Evolutionary conservation across 2,797 vertebrate species (phyloP).

Genomic region (Sparus aurata): DNA sequence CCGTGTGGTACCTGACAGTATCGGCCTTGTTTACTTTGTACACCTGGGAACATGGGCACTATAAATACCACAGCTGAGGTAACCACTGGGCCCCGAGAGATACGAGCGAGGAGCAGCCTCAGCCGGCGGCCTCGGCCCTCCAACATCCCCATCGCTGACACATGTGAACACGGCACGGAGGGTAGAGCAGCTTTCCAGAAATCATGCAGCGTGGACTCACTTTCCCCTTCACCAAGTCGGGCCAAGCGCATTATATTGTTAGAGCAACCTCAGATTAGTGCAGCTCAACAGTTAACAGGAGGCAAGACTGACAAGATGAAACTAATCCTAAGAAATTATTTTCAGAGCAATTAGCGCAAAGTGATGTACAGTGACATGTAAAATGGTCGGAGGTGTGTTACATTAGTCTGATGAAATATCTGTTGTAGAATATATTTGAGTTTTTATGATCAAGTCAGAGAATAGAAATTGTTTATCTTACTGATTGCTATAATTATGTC

Average conservation of each 20-base stretch:
- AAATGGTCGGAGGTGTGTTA: background rate
- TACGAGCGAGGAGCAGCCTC: slow-evolving; percentile 15
- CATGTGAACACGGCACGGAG: background rate
- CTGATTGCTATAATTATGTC: background rate
- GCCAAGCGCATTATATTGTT: slow-evolving; percentile 42
- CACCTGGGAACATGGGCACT: slow-evolving; percentile 72
- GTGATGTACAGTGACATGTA: slow-evolving; percentile 1
- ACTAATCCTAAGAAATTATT: slow-evolving; percentile 22
- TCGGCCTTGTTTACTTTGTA: slow-evolving; percentile 65
- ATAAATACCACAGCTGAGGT: slow-evolving; percentile 70
- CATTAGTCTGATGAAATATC: background rate
- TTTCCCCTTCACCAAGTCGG: background rate
- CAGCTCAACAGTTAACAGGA: slow-evolving; percentile 38
- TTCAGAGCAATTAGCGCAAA: background rate
- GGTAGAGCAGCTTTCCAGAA: background rate
- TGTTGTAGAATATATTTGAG: background rate
- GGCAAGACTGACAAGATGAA: slow-evolving; percentile 10
- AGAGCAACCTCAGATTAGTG: slow-evolving; percentile 59
- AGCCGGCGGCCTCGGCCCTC: slow-evolving; percentile 6
- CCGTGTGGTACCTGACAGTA: slow-evolving; percentile 49
- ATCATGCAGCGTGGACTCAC: background rate
- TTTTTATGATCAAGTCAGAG: background rate
- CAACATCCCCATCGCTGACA: slow-evolving; percentile 39
- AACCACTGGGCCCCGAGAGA: slow-evolving; percentile 39
- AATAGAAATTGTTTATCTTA: background rate